Percentiles rank a stretch among this genome's conserved stretches.
Conservation (phyloP, 2,888 invertebrate species). For the Hirtodrosophila trivittata region DNA sequence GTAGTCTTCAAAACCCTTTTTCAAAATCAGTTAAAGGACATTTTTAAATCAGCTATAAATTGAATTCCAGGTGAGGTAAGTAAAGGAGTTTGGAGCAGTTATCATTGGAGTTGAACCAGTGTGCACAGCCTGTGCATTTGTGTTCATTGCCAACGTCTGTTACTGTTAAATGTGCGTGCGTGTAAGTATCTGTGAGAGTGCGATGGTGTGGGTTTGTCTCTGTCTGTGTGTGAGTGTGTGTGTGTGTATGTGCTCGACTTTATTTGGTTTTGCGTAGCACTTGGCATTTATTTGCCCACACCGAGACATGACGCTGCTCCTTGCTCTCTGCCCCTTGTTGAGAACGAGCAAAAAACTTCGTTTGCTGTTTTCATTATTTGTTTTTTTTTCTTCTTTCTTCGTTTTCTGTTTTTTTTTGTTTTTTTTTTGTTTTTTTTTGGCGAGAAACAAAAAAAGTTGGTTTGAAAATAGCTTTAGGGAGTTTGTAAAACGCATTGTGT, state of each 20-base stretch:
- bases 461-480: conserved; percentile 69
- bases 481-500: conserved; percentile 71
- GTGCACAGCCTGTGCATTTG: conserved; percentile 41
- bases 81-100: not conserved
- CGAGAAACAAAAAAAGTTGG: conserved; percentile 50
- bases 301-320: conserved; percentile 63
- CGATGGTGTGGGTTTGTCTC: conserved; percentile 20
- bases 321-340: conserved; percentile 1
- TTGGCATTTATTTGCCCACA: conserved; percentile 79
- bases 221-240: conserved; percentile 10
- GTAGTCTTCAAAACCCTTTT: too few relatives aligned
- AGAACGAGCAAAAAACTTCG: conserved; percentile 33
- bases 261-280: conserved; percentile 79
- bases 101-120: conserved; percentile 18
- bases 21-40: too few relatives aligned
- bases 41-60: too few relatives aligned
- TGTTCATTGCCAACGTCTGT: conserved; percentile 70
- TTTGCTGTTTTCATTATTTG: conserved; percentile 1
- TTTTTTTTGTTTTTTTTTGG: conserved; percentile 2
- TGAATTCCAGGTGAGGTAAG: not conserved
- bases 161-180: conserved; percentile 74
- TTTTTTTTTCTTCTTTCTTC: conserved; percentile 16
- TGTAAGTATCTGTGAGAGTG: conserved; percentile 36
- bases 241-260: conserved; percentile 70
- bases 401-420: conserved; percentile 16